Conservation (phyloP, 2,113 vertebrate genomes). For the Brienomyrus brachyistius region DNA sequence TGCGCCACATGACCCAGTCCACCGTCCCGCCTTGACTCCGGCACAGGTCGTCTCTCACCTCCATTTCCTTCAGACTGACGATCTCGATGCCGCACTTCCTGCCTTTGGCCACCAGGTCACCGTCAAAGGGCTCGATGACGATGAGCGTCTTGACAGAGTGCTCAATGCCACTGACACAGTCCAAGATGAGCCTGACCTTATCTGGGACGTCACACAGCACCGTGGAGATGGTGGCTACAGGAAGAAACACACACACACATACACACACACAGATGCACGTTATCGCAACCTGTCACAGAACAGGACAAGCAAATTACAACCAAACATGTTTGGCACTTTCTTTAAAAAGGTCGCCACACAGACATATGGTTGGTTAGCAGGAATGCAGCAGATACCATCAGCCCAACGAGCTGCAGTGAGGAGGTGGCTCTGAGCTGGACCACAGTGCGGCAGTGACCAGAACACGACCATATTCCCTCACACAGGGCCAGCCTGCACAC, state of each 20-base stretch:
- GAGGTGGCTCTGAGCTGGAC: neutral
- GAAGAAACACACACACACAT: neutral
- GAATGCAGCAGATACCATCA: neutral
- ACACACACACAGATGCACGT: neutral
- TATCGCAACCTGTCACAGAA: neutral
- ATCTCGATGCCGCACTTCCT: constrained; percentile 71
- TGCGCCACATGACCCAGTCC: neutral
- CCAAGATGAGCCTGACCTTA: constrained; percentile 73
- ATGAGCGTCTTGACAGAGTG: constrained; percentile 68
- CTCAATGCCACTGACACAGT: constrained; percentile 61
- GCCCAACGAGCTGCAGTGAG: neutral
- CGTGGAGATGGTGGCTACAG: constrained; percentile 69
- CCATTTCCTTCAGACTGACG: constrained; percentile 70
- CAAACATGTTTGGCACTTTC: neutral
- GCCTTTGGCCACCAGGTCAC: constrained; percentile 66
- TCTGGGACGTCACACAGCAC: constrained; percentile 83
- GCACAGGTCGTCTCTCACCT: constrained; percentile 55
- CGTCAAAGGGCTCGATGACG: constrained; percentile 73
- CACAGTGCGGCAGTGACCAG: neutral
- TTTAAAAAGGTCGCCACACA: neutral
- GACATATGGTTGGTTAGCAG: neutral
- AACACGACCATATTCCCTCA: neutral
- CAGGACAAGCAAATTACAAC: neutral
- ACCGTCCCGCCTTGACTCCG: neutral
- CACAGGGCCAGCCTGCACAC: neutral